Percentiles rank a stretch among this genome's conserved stretches.
phyloP scores from a whole-genome alignment of 2,888 invertebrate species.

The Anaspis maculata region DNA sequence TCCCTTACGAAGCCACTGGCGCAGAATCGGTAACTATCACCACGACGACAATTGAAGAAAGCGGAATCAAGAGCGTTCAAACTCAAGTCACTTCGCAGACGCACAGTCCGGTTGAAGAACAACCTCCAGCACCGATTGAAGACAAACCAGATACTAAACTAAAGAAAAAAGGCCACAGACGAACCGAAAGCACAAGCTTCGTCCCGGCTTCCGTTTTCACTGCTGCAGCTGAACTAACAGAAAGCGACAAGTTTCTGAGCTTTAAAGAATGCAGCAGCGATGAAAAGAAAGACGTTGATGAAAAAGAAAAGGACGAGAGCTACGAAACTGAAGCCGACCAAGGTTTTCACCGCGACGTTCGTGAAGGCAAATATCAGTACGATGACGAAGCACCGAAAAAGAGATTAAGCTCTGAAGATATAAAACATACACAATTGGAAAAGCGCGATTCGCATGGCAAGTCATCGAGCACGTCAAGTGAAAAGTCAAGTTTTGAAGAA shows the following conservation, averaged over 20 bases:
- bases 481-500: slow-evolving; percentile 43
- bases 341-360: slow-evolving; percentile 38
- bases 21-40: slow-evolving; percentile 47
- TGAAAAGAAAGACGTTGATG: slow-evolving; percentile 43
- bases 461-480: slow-evolving; percentile 38
- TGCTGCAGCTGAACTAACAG: slow-evolving; percentile 27
- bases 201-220: slow-evolving; percentile 30
- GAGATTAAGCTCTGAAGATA: slow-evolving; percentile 34
- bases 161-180: slow-evolving; percentile 47
- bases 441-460: slow-evolving; percentile 37
- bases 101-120: slow-evolving; percentile 22
- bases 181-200: slow-evolving; percentile 47
- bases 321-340: slow-evolving; percentile 44
- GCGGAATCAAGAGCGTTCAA: slow-evolving; percentile 45
- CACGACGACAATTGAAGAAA: slow-evolving; percentile 43
- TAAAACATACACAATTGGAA: no score
- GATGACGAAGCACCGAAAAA: slow-evolving; percentile 38
- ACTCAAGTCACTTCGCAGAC: slow-evolving; percentile 49
- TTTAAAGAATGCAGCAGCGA: slow-evolving; percentile 41
- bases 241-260: slow-evolving; percentile 40
- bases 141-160: slow-evolving; percentile 26
- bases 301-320: slow-evolving; percentile 37
- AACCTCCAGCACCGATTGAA: slow-evolving; percentile 7
- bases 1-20: slow-evolving; percentile 27
- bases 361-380: slow-evolving; percentile 37